A percentile compares a stretch with the other conserved stretches of the same genome.
phyloP scores from a whole-genome alignment of 1,140 invertebrate species.

The Aphelinus atriplicis region DNA sequence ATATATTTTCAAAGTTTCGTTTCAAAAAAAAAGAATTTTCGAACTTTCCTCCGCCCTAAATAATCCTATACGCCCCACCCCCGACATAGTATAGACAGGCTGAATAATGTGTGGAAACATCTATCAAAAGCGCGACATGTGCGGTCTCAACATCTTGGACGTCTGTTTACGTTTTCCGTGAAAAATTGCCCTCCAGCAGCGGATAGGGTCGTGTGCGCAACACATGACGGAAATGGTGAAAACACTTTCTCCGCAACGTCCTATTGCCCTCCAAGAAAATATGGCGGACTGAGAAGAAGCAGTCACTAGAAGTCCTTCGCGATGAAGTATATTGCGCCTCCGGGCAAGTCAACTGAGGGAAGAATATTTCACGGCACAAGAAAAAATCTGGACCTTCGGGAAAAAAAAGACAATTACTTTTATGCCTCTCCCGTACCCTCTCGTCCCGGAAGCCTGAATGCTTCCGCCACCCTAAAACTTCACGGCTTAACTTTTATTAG shows the following conservation, averaged over 20 bases:
- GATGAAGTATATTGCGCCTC: not conserved
- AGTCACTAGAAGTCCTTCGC: no score
- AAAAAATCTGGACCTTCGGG: conserved; percentile 15
- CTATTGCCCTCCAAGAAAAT: not conserved
- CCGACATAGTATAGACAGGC: no score
- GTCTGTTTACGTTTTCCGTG: conserved; percentile 43
- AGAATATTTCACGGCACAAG: not conserved
- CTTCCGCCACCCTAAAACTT: not conserved
- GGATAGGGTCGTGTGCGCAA: conserved; percentile 36
- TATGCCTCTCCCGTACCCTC: not conserved
- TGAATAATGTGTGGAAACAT: not conserved
- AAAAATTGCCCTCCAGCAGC: conserved; percentile 41
- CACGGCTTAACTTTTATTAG: conserved; percentile 19
- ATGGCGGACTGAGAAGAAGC: no score
- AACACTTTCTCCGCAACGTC: conserved; percentile 28
- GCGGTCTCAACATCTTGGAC: not conserved
- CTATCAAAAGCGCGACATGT: conserved; percentile 7
- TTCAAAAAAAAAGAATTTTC: not conserved
- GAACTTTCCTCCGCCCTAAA: not conserved
- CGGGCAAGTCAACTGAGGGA: not conserved
- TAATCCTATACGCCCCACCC: no score
- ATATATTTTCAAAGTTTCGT: no score
- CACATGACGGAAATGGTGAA: conserved; percentile 49
- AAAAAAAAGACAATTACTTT: conserved; percentile 12
- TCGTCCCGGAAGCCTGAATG: not conserved